A percentile compares a stretch with the other conserved stretches of the same genome.
These are phyloP conservation scores for Amyelois transitella DNA, from an alignment of 1,140 invertebrate species.

Conservation along the genomic window DNA sequence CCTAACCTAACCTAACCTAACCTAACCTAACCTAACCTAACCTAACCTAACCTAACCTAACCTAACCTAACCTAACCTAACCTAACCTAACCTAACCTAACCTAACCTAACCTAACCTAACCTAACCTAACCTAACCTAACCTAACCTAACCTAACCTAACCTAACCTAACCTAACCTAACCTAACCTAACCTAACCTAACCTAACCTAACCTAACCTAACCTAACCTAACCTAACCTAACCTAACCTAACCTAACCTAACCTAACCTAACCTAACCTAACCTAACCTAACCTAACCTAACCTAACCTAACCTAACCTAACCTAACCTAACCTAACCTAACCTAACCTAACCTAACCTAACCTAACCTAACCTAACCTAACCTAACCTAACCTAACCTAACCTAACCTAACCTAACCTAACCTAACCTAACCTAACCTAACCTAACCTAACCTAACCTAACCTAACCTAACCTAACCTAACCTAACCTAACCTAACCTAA, in stretches of 20 bases:
- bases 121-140: conserved; percentile 42
- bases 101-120: conserved; percentile 39
- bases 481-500: too few relatives aligned
- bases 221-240: conserved; percentile 10
- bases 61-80: conserved; percentile 41
- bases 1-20: conserved; percentile 28
- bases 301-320: conserved; percentile 2
- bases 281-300: conserved; percentile 11
- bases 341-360: conserved; percentile 14
- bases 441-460: too few relatives aligned
- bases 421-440: too few relatives aligned
- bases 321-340: conserved; percentile 18
- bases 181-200: conserved; percentile 6
- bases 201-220: conserved; percentile 8
- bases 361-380: too few relatives aligned
- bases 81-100: conserved; percentile 35
- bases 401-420: too few relatives aligned
- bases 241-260: conserved; percentile 1
- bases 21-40: conserved; percentile 40
- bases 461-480: too few relatives aligned
- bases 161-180: conserved; percentile 11
- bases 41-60: conserved; percentile 40
- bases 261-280: background rate
- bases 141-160: conserved; percentile 20
- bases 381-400: too few relatives aligned